Base-by-base conservation (phyloP, 2,888 invertebrate species). In the Trissolcus japonicus region DNA sequence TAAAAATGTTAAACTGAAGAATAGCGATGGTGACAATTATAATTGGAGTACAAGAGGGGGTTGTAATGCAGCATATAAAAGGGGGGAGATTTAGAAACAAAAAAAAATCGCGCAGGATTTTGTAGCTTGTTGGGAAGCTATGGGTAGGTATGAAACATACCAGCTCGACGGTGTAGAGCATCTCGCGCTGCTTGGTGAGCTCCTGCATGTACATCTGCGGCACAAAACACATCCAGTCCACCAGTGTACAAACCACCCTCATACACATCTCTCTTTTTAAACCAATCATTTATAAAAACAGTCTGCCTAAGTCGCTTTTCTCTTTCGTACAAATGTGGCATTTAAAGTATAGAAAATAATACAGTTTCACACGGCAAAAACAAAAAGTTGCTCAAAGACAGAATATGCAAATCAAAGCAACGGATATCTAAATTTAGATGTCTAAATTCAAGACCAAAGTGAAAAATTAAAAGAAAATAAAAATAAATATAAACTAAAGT, bases 171-270 rank as follows among this genome's bases (percentile, higher is more conserved):
- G 94, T 94, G 91, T 94, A 93, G 90, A 94, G 92, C 91, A 94
- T 92, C 92, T 94, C 94, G 91, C 94, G 93, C 91, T 94, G 94
- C 91, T 94, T 94, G 91, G 93, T 95, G 92, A 96, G 94, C 94
- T 96, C 96, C 91, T 95, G 94, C 92, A 94, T 94, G 92, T 94
- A 94, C 91, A 95, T 94, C 94, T 94, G 94, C 92, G 91, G 89
- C 89, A 90, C 90, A 89, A 89, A 87, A 88, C 84, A 84, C 85
- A 87, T 87, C 87, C 86, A 88, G 84, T 87, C 87, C 86, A 88
- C 87, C 86, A 88, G 86, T 86, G 88, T 86, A 88, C 87, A 85
- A 84, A 83, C 85, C 85, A 88, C 86, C 82, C 80, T 77, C 80
- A 83, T 82, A 80, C 78, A 85, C 85, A 83, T 61, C 55, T 46